Percentiles rank a stretch among this genome's conserved stretches.
Evolutionary conservation across 2,113 vertebrate species (phyloP).

Genomic region (Rhodinocichla rosea): DNA sequence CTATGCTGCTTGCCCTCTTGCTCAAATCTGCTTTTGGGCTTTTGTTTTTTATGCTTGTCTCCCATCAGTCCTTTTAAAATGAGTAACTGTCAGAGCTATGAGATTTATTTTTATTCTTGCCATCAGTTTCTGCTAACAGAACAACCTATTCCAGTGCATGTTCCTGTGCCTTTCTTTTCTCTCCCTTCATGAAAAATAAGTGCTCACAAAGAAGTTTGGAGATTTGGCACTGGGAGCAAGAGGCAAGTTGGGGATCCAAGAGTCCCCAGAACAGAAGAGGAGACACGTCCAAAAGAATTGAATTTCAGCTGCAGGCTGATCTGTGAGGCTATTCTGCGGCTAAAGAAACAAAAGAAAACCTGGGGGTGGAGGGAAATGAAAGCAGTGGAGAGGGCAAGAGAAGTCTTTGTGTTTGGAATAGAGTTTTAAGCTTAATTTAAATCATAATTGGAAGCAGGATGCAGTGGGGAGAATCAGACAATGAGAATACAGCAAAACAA

Average conservation of each 20-base stretch:
- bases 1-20: slow-evolving; percentile 55
- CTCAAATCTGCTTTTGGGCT: slow-evolving; percentile 67
- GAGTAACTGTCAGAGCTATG: slow-evolving; percentile 60
- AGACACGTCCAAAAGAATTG: neutral
- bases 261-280: neutral
- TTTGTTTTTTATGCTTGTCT: slow-evolving; percentile 75
- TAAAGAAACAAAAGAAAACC: slow-evolving; percentile 18
- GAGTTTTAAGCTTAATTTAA: slow-evolving; percentile 30
- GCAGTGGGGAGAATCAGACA: neutral
- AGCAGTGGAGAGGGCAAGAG: neutral
- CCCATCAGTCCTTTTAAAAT: slow-evolving; percentile 66
- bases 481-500: neutral
- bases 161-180: slow-evolving; percentile 40
- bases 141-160: slow-evolving; percentile 62
- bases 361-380: neutral
- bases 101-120: slow-evolving; percentile 77
- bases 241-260: neutral
- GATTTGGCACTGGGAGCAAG: neutral
- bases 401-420: neutral
- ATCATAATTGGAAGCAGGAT: neutral
- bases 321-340: neutral
- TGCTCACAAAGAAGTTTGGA: slow-evolving; percentile 22
- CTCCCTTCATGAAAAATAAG: slow-evolving; percentile 26
- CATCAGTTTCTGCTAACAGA: slow-evolving; percentile 72
- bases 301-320: neutral